Base-by-base conservation (phyloP, 2,888 invertebrate genomes). In the Ditula angustiorana region DNA sequence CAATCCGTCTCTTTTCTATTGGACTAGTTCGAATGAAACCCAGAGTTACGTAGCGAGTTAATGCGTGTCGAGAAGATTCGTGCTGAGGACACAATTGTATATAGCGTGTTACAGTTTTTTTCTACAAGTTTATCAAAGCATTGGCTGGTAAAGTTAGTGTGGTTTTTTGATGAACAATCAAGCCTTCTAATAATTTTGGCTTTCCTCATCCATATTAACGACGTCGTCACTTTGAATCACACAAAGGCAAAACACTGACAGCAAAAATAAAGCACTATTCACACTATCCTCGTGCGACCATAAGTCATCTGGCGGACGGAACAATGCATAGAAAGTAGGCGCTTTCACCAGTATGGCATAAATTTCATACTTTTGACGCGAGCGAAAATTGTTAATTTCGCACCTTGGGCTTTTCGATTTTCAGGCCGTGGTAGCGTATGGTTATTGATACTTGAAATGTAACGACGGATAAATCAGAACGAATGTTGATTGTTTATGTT, bases 311-410 rank as follows among this genome's bases (percentile, higher is more conserved):
- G 50, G 41, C 46, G 57, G 68, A 69, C 69, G 69, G 67, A 33
- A 72, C 71, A 69, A 72, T 72, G 72, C 71, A 71, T 71, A 72
- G 72, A 71, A 67, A 72, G 69, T 71, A 69, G 69, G 68, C 66
- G 67, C 63, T 69, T 67, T 68, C 68, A 65, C 49, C 56, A 53
- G 53, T 19, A 21, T 30, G 37, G 61, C 66, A 69, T 71, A 71
- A 71, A 71, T 71, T 69, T 58, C 44, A 56, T 47, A 66, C 65
- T 69, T 68, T 69, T 63, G 70, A 68, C 70, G 61, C 60, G 53
- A 65, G 58, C 61, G 35, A 53, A 59, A 59, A 64, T 64, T 64
- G 59, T 59, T 64, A 64, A 64, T 64, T 58, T 64, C 47, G n/a
- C 44, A 23, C 28, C 50, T 44, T 50, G 52, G 37, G 63, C 44